These are phyloP conservation scores for Procavia capensis DNA, from an alignment of 2,113 vertebrate genomes.

Conservation along the genomic window DNA sequence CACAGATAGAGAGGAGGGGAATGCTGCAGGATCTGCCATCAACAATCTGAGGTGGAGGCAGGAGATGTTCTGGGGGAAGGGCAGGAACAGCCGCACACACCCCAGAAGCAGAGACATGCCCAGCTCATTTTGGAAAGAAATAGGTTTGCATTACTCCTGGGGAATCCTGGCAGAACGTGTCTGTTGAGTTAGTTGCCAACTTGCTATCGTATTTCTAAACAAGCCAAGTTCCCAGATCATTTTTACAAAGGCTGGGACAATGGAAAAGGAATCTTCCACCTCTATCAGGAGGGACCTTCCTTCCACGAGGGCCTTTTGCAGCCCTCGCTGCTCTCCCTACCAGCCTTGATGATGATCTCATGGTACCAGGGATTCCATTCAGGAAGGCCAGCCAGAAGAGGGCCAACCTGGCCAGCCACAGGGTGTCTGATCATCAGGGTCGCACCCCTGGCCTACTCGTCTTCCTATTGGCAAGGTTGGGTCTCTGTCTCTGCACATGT, in stretches of 20 bases:
- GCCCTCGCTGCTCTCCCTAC: not conserved
- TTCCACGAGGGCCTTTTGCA: not conserved
- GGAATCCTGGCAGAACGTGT: not conserved
- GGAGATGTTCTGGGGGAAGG: not conserved
- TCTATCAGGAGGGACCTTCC: not conserved
- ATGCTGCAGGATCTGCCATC: not conserved
- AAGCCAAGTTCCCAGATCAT: not conserved
- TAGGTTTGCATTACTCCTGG: not conserved
- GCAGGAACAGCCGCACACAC: not conserved
- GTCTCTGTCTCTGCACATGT: not conserved
- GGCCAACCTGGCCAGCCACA: not conserved
- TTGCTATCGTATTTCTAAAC: not conserved
- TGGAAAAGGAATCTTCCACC: not conserved
- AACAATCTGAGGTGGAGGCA: not conserved
- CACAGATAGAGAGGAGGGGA: not conserved
- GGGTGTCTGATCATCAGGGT: not conserved
- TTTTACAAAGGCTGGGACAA: not conserved
- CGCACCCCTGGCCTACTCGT: not conserved
- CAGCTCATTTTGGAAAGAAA: not conserved
- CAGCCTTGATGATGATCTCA: not conserved
- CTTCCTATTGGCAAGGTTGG: not conserved
- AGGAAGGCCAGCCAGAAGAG: not conserved
- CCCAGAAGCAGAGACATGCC: not conserved
- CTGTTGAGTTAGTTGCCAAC: not conserved
- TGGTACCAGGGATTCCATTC: not conserved